phyloP scores from a whole-genome alignment of 2,888 invertebrate species.

The Chymomyza procnemis region DNA sequence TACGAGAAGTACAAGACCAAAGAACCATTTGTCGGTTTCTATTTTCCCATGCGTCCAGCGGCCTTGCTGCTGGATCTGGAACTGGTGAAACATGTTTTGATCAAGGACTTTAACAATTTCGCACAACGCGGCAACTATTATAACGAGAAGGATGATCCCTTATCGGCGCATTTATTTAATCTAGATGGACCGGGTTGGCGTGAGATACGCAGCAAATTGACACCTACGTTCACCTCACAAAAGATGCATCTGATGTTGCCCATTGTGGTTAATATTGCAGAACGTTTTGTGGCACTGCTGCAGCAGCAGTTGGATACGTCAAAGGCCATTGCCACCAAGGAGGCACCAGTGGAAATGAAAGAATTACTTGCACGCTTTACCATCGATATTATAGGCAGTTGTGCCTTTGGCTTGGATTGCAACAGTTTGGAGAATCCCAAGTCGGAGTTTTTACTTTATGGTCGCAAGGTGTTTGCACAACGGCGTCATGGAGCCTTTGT shows the following conservation, averaged over 20 bases:
- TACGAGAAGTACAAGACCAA: conserved; percentile 64
- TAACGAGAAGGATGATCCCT: conserved; percentile 76
- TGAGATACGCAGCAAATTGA: conserved; percentile 77
- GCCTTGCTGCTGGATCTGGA: conserved; percentile 71
- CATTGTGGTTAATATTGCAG: conserved; percentile 74
- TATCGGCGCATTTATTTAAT: conserved; percentile 76
- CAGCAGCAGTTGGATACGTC: conserved; percentile 36
- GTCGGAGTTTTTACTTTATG: conserved; percentile 74
- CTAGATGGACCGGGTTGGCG: conserved; percentile 79
- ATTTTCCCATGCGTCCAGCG: conserved; percentile 58
- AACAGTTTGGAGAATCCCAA: conserved; percentile 78
- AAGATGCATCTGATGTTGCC: conserved; percentile 80
- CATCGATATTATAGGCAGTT: conserved; percentile 80
- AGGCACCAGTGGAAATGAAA: conserved; percentile 74
- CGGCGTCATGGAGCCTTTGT: conserved; percentile 51
- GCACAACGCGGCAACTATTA: conserved; percentile 73
- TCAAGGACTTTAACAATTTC: conserved; percentile 77
- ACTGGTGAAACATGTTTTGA: conserved; percentile 72
- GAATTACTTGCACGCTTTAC: conserved; percentile 79
- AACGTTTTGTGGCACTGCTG: conserved; percentile 62
- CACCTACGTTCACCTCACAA: conserved; percentile 80
- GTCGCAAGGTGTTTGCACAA: conserved; percentile 53
- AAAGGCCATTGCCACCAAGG: background rate
- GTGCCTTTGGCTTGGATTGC: conserved; percentile 79
- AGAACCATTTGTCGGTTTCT: conserved; percentile 66